These are phyloP conservation scores for Harlomillsia oculata DNA, from an alignment of 1,140 invertebrate species.

Conservation along the genomic window DNA sequence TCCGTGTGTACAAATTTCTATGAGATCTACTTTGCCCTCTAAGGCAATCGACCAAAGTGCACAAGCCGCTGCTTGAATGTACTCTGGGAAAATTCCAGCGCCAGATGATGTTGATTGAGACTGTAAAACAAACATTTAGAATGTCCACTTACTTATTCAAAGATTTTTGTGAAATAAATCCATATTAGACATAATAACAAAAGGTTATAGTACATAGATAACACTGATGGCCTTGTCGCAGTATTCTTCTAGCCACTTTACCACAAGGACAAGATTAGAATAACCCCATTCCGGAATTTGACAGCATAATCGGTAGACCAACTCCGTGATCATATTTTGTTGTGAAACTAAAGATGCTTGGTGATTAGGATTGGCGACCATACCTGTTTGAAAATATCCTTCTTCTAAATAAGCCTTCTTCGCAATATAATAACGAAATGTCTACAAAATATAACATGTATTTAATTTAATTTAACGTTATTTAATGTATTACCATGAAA, in stretches of 20 bases:
- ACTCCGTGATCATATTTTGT: constrained; percentile 63
- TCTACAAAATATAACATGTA: no score
- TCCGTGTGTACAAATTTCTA: constrained; percentile 19
- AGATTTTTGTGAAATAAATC: no score
- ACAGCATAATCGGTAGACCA: constrained; percentile 63
- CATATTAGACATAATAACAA: neutral
- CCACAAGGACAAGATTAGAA: constrained; percentile 22
- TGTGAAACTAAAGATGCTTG: constrained; percentile 36
- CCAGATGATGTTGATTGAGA: neutral
- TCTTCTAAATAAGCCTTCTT: neutral
- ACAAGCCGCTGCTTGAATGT: constrained; percentile 30
- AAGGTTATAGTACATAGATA: no score
- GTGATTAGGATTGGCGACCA: constrained; percentile 40
- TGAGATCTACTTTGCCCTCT: constrained; percentile 26
- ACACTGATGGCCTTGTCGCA: constrained; percentile 11
- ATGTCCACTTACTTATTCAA: no score
- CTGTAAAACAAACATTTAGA: constrained; percentile 6
- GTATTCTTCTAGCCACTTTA: constrained; percentile 26
- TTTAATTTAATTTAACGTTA: no score
- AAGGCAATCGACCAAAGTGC: constrained; percentile 37
- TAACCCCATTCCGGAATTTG: constrained; percentile 20
- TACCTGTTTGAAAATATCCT: constrained; percentile 30
- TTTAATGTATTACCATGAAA: constrained; percentile 34
- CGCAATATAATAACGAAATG: neutral
- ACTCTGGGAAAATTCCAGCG: constrained; percentile 26